A percentile compares a stretch with the other conserved stretches of the same genome.
Conservation (phyloP, 1,140 invertebrate species). For the Grapholita molesta region DNA sequence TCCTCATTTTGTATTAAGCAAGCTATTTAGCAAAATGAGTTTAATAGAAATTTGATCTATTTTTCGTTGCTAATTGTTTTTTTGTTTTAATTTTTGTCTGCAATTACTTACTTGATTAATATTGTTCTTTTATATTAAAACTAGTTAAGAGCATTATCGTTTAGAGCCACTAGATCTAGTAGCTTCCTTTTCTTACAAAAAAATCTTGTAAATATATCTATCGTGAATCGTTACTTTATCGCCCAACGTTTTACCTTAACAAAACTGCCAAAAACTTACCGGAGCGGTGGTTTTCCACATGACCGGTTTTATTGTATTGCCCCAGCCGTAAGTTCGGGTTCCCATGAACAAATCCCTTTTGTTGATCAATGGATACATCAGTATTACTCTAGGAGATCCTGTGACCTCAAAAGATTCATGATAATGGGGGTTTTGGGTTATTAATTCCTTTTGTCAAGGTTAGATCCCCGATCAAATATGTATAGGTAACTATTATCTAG, state of each 20-base stretch:
- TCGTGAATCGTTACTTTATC: neutral
- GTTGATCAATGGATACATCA: constrained; percentile 7
- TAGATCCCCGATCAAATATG: no score
- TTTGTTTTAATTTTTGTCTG: no score
- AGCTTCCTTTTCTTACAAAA: neutral
- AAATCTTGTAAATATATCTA: neutral
- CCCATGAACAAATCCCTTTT: neutral
- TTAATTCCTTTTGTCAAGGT: neutral
- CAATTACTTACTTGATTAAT: no score
- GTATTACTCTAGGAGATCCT: neutral
- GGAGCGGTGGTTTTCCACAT: neutral
- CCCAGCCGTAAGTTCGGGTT: neutral
- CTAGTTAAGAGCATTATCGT: no score
- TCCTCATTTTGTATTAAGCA: no score
- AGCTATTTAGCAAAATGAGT: no score
- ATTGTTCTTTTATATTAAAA: no score
- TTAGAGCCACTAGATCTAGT: no score
- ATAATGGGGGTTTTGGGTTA: neutral
- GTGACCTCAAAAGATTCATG: neutral
- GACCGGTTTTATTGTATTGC: constrained; percentile 7
- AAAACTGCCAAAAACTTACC: neutral
- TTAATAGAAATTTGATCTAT: no score
- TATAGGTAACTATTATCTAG: no score
- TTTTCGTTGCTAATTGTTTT: no score
- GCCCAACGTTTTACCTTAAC: neutral